These are phyloP conservation scores for Setophaga petechia DNA, from an alignment of 2,113 vertebrate species.

Conservation along the genomic window DNA sequence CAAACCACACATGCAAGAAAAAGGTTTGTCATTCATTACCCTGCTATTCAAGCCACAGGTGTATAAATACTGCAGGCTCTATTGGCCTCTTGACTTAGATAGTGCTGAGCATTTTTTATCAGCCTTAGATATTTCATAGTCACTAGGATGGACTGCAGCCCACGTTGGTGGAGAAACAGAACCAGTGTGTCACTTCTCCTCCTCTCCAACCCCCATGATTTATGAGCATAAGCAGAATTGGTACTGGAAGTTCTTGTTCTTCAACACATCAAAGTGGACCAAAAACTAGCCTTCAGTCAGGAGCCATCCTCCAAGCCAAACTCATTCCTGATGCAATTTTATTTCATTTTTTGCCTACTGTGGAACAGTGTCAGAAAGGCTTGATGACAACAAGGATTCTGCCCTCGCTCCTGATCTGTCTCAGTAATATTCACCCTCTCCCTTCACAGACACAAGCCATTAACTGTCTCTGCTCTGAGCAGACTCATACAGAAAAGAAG, in stretches of 20 bases:
- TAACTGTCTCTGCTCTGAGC: not conserved
- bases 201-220: not conserved
- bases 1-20: not conserved
- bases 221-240: constrained; percentile 27
- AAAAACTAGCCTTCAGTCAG: constrained; percentile 55
- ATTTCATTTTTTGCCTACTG: constrained; percentile 36
- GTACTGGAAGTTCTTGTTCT: constrained; percentile 63
- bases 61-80: constrained; percentile 34
- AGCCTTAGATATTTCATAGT: not conserved
- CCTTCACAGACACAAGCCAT: not conserved
- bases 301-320: constrained; percentile 11
- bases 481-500: not conserved
- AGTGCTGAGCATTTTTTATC: constrained; percentile 11
- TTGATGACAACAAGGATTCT: not conserved
- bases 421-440: not conserved
- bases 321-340: constrained; percentile 51
- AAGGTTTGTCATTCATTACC: constrained; percentile 44
- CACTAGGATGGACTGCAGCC: not conserved
- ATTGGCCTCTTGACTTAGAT: not conserved
- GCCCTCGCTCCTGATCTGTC: not conserved
- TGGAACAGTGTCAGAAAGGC: not conserved
- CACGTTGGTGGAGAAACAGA: not conserved
- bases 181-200: not conserved
- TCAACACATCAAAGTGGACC: constrained; percentile 66
- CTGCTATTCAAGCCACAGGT: constrained; percentile 45